Percentiles rank a stretch among this genome's conserved stretches.
Conservation (phyloP, 2,888 invertebrate species). For the Fissipunctia ypsillon region DNA sequence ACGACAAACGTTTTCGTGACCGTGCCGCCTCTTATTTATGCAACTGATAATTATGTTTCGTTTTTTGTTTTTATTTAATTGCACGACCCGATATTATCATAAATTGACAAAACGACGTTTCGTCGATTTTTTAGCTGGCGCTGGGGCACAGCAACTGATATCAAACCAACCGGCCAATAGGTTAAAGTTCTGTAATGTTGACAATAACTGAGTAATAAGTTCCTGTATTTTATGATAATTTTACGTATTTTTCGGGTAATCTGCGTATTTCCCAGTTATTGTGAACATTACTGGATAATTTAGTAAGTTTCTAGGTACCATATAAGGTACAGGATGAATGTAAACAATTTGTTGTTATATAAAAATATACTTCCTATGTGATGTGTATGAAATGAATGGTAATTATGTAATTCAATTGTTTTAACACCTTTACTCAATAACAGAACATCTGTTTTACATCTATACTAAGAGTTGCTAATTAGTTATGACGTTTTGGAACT, state of each 20-base stretch:
- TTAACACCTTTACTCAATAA: neutral
- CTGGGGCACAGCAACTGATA: no score
- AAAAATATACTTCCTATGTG: conserved; percentile 20
- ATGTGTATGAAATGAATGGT: conserved; percentile 13
- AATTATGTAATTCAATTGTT: conserved; percentile 28
- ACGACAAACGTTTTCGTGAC: no score
- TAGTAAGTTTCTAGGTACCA: conserved; percentile 9
- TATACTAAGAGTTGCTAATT: neutral
- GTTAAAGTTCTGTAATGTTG: neutral
- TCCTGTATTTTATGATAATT: neutral
- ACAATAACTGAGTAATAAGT: conserved; percentile 9
- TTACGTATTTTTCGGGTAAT: neutral
- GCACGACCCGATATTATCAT: no score
- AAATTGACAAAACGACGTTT: no score
- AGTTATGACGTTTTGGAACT: conserved; percentile 7
- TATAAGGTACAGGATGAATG: conserved; percentile 2
- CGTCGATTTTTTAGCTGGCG: no score
- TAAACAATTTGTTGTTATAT: conserved; percentile 26
- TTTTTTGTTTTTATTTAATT: no score
- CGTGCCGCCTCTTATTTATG: no score
- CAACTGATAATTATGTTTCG: no score
- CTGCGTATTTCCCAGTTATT: conserved; percentile 15
- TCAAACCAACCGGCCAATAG: no score
- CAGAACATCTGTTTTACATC: conserved; percentile 18
- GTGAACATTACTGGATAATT: neutral